A percentile compares a stretch with the other conserved stretches of the same genome.
Conservation (phyloP, 2,797 vertebrate genomes). For the Amblyraja radiata region DNA sequence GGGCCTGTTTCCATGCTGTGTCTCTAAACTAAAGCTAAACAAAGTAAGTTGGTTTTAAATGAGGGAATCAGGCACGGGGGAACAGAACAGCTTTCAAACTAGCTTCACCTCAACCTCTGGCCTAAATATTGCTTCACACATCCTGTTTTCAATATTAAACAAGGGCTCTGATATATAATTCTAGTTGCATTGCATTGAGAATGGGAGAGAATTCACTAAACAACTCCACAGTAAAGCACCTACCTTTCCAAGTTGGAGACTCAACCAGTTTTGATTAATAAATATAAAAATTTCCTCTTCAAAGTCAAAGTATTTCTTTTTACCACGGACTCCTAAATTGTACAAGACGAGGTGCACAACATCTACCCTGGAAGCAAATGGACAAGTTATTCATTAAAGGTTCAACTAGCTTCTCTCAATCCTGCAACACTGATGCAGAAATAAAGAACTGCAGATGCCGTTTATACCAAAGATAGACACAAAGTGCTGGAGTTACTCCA, state of each 20-base stretch:
- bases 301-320: constrained; percentile 95
- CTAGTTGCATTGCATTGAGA: not conserved
- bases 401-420: not conserved
- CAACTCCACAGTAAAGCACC: not conserved
- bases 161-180: not conserved
- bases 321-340: constrained; percentile 87
- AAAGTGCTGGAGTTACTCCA: no score
- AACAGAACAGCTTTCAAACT: not conserved
- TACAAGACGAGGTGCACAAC: constrained; percentile 87
- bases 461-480: no score
- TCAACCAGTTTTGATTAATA: constrained; percentile 81
- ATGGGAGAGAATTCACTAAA: not conserved
- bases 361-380: constrained; percentile 68
- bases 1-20: no score
- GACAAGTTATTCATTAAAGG: not conserved
- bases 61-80: not conserved
- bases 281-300: constrained; percentile 83
- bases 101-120: not conserved
- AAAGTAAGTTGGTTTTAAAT: not conserved
- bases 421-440: no score
- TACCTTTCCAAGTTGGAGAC: constrained; percentile 87
- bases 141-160: not conserved
- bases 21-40: no score
- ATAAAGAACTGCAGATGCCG: no score
- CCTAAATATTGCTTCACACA: not conserved